Percentiles rank a stretch among this genome's conserved stretches.
phyloP scores from a whole-genome alignment of 2,797 vertebrate genomes.

The Parambassis ranga region DNA sequence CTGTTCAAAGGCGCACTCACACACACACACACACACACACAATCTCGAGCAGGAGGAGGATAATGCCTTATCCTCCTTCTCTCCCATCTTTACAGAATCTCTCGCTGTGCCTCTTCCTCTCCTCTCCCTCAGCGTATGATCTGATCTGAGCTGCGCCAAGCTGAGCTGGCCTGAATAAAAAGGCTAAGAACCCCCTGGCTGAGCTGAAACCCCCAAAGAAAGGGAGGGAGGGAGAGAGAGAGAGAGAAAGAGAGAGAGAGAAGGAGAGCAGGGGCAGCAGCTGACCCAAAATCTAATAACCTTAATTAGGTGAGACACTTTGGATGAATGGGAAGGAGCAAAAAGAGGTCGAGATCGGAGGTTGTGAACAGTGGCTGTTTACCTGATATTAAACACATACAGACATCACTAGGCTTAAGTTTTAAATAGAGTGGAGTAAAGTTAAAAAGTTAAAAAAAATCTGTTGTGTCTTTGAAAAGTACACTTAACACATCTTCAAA shows the following conservation, averaged over 20 bases:
- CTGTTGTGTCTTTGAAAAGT: too few species aligned
- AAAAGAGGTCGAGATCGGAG: conserved; percentile 40
- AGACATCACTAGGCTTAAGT: too few species aligned
- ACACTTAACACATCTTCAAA: neutral
- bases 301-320: conserved; percentile 52
- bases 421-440: too few species aligned
- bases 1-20: neutral
- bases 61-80: conserved; percentile 2
- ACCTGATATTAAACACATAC: too few species aligned
- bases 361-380: conserved; percentile 18
- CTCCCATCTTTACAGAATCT: conserved; percentile 45
- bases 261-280: neutral
- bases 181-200: conserved; percentile 31
- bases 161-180: conserved; percentile 55
- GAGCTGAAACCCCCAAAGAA: neutral
- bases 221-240: too few species aligned
- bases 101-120: conserved; percentile 32
- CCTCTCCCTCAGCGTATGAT: conserved; percentile 31
- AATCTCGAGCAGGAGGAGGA: neutral
- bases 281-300: conserved; percentile 54
- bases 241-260: neutral
- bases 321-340: conserved; percentile 27
- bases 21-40: conserved; percentile 2
- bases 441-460: too few species aligned
- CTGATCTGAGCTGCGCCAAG: conserved; percentile 32